Conservation (phyloP, 2,797 vertebrate species). For the Alectoris magna region DNA sequence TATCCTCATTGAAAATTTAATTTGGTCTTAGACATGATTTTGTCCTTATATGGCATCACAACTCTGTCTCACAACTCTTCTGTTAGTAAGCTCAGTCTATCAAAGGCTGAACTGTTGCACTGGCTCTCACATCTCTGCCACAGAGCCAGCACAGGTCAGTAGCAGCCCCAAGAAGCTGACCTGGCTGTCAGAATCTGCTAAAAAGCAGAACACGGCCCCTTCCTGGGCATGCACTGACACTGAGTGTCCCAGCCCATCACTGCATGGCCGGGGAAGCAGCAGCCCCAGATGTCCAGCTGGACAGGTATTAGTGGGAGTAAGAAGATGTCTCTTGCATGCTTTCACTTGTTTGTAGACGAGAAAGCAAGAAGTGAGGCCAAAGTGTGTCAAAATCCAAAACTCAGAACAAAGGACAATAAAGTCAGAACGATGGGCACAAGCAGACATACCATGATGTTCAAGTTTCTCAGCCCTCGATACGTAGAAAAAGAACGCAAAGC, state of each 20-base stretch:
- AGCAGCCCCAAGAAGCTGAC: background rate
- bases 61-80: background rate
- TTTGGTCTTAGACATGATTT: background rate
- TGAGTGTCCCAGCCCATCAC: fast-evolving
- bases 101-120: background rate
- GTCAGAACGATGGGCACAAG: background rate
- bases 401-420: background rate
- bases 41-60: background rate
- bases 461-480: background rate
- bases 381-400: background rate
- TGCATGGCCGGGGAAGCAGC: background rate
- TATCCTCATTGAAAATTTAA: background rate
- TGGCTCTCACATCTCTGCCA: background rate
- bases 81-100: background rate
- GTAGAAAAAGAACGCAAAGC: slow-evolving; percentile 14
- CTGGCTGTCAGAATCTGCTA: background rate
- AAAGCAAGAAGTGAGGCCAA: background rate
- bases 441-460: background rate
- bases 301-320: fast-evolving
- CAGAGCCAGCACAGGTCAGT: background rate
- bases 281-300: background rate
- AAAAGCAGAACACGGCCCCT: background rate
- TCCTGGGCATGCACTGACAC: background rate
- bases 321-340: background rate
- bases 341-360: background rate